Base-by-base conservation (phyloP, 2,797 vertebrate genomes). In the Pipistrellus kuhlii region DNA sequence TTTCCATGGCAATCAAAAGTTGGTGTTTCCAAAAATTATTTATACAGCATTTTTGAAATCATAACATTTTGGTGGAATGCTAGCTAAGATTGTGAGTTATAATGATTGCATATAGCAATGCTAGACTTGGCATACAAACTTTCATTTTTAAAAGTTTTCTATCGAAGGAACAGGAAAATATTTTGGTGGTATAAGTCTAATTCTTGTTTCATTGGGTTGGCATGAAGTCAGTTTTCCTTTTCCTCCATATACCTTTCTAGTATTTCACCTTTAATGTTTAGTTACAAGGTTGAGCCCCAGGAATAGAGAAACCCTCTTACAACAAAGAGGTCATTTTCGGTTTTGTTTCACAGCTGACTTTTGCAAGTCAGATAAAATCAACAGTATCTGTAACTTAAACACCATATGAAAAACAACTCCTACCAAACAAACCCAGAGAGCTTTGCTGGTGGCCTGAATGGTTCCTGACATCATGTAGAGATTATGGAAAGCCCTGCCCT, bases 381-480 rank as follows among this genome's bases (percentile, higher is more conserved):
- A 32, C 46, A 25, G 9, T 51, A n/a, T 83, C 44, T 5, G 27
- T 32, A 59, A 51, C 9, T 17, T 51, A 14, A 41, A 25, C 25
- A 71, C 20, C 10, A 21, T 81, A 81, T 93, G 62, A 92, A 91
- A 95, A 83, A 69, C 46, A 25, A 88, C 46, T 89, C 8, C 35
- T 78, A n/a, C 78, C n/a, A 83, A 41, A 51, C n/a, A 81, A 90
- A n/a, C 30, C 35, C 62, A 69, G 17, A 1, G 30, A 57, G 35
- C 35, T 48, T 88, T 75, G 72, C 46, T 53, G 2, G 30, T 21
- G 55, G 25, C 20, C 3, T 44, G 35, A 38, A 38, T 68, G 62
- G 64, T 41, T 46, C 32, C 32, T 68, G 20, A 25, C 20, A 62
- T 44, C 41, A 10, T 27, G 46, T 2, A 44, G 44, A 35, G 27